phyloP scores from a whole-genome alignment of 2,888 invertebrate species.

The Phyllotreta striolata region DNA sequence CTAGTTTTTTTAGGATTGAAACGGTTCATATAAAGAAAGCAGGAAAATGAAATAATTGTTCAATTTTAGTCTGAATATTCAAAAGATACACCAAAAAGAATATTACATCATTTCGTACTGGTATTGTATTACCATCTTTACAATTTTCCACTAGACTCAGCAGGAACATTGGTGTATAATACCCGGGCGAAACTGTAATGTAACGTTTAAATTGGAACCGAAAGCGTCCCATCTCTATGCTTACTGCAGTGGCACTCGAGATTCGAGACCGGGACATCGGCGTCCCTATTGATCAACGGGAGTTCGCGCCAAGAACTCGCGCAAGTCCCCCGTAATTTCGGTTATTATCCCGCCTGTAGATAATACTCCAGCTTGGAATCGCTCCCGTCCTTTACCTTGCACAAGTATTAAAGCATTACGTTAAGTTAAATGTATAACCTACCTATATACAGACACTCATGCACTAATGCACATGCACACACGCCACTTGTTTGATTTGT shows the following conservation, averaged over 20 bases:
- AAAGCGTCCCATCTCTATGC: constrained; percentile 24
- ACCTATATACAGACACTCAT: neutral
- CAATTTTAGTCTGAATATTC: no score
- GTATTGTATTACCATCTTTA: no score
- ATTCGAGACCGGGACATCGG: constrained; percentile 54
- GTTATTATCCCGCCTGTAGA: constrained; percentile 39
- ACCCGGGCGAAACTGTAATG: neutral
- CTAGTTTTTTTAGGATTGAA: no score
- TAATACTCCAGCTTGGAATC: constrained; percentile 35
- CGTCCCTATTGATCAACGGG: constrained; percentile 53
- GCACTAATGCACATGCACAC: neutral
- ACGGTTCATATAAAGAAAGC: no score
- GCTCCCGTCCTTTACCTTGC: constrained; percentile 28
- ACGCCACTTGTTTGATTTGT: constrained; percentile 4
- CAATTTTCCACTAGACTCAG: no score
- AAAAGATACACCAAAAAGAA: no score
- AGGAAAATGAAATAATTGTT: no score
- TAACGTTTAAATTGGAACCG: neutral
- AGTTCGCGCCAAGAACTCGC: constrained; percentile 55
- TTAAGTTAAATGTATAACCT: neutral
- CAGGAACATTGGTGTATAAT: neutral
- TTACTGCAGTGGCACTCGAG: constrained; percentile 52
- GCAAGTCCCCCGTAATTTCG: constrained; percentile 45
- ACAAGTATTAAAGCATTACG: constrained; percentile 24
- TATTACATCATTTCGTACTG: no score